Evolutionary conservation across 2,113 vertebrate genomes (phyloP).

Genomic region (Motacilla tschutschensis): DNA sequence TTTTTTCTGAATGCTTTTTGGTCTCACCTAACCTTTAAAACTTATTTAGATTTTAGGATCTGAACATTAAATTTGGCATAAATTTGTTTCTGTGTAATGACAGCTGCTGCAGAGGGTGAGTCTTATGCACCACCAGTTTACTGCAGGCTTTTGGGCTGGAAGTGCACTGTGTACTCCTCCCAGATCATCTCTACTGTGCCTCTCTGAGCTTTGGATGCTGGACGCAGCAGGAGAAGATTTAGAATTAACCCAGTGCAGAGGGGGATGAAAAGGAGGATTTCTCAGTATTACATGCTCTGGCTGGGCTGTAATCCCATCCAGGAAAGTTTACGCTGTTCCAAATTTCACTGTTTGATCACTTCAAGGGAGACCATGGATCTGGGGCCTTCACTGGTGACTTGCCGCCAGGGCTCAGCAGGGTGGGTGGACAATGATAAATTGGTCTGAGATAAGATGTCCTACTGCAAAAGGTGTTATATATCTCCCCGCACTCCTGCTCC

Average conservation of each 20-base stretch:
- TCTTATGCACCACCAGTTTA: not conserved
- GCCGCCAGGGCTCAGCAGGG: not conserved
- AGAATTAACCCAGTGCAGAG: not conserved
- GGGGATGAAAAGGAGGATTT: not conserved
- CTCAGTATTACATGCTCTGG: not conserved
- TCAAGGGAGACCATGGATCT: not conserved
- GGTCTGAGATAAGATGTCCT: not conserved
- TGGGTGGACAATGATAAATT: slow-evolving; percentile 21
- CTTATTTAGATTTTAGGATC: not conserved
- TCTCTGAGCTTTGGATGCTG: not conserved
- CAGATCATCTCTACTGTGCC: not conserved
- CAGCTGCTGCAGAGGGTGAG: not conserved
- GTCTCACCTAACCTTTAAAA: not conserved
- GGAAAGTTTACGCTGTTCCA: not conserved
- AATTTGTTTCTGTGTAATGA: not conserved
- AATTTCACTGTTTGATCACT: slow-evolving; percentile 13
- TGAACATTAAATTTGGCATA: not conserved
- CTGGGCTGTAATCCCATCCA: slow-evolving; percentile 12
- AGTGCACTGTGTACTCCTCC: not conserved
- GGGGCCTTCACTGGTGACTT: not conserved
- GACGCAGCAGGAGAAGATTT: not conserved
- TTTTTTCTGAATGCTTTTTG: not conserved
- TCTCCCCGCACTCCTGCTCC: not conserved
- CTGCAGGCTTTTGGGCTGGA: not conserved
- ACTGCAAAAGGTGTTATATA: not conserved